Evolutionary conservation across 2,888 invertebrate species (phyloP).

Genomic region (Rhagonycha lutea): DNA sequence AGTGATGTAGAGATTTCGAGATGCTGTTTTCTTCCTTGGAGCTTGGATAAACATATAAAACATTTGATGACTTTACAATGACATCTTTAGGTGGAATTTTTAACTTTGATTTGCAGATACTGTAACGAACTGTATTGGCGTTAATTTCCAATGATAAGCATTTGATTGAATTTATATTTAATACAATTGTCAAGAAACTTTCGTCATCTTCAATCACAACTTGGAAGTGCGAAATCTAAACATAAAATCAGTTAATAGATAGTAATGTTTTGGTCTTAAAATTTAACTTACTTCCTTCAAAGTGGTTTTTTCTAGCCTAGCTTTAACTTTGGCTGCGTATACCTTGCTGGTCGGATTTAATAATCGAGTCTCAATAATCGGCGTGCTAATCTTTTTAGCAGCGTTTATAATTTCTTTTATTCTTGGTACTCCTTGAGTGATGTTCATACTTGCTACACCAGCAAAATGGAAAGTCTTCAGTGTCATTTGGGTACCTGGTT

Average conservation of each 20-base stretch:
- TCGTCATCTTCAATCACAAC: constrained; percentile 59
- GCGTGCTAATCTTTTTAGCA: constrained; percentile 91
- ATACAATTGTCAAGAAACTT: constrained; percentile 82
- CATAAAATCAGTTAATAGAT: not conserved
- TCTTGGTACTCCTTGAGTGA: constrained; percentile 84
- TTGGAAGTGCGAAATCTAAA: not conserved
- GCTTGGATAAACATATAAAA: not conserved
- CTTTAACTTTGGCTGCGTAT: constrained; percentile 90
- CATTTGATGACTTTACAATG: not conserved
- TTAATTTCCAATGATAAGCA: constrained; percentile 83
- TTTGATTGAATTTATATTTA: constrained; percentile 85
- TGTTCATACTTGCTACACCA: constrained; percentile 99
- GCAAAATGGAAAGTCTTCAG: constrained; percentile 99
- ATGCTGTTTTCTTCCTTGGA: not conserved
- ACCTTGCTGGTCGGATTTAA: constrained; percentile 76
- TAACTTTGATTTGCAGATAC: not conserved
- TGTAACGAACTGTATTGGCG: constrained; percentile 74
- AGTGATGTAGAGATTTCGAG: not conserved
- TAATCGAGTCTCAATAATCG: constrained; percentile 91
- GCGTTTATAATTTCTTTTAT: constrained; percentile 99
- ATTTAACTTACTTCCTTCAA: constrained; percentile 78
- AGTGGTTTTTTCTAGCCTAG: constrained; percentile 92
- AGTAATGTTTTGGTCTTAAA: not conserved
- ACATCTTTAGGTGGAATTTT: not conserved
- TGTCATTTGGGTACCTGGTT: constrained; percentile 99